Evolutionary conservation across 2,888 invertebrate species (phyloP).

Genomic region (Muscina levida): DNA sequence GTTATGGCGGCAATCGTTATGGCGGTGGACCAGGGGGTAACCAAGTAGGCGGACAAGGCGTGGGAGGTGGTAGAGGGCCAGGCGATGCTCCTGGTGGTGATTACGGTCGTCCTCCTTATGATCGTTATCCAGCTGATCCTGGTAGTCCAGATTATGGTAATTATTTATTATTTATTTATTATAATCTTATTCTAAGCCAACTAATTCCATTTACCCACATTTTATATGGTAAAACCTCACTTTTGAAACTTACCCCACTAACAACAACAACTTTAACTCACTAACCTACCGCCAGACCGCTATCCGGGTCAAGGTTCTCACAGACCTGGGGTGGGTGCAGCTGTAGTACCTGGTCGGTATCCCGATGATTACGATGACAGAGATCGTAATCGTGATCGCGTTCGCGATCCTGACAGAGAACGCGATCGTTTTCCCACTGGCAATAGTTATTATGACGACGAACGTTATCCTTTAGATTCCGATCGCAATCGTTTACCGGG

Average conservation of each 20-base stretch:
- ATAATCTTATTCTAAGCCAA: conserved; percentile 27
- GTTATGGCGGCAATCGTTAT: conserved; percentile 77
- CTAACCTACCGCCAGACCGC: conserved; percentile 73
- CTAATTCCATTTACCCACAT: conserved; percentile 46
- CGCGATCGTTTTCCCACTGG: conserved; percentile 68
- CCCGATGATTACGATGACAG: conserved; percentile 43
- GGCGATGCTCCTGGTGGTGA: conserved; percentile 75
- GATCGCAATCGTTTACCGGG: conserved; percentile 67
- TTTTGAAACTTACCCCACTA: conserved; percentile 1
- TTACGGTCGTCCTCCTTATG: conserved; percentile 76
- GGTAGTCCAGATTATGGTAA: conserved; percentile 74
- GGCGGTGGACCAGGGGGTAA: conserved; percentile 73
- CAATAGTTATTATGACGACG: conserved; percentile 62
- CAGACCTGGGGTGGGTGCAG: conserved; percentile 44
- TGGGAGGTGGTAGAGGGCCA: conserved; percentile 75
- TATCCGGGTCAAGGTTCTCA: conserved; percentile 77
- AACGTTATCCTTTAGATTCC: conserved; percentile 68
- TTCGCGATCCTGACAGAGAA: conserved; percentile 68
- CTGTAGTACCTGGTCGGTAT: conserved; percentile 9
- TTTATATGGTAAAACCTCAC: conserved; percentile 21
- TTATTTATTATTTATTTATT: not conserved
- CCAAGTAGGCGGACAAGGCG: conserved; percentile 74
- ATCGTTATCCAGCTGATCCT: conserved; percentile 75
- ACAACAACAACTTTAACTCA: conserved; percentile 73
- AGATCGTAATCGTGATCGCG: conserved; percentile 67